Evolutionary conservation across 92 coral and sea anemone genomes (phyloP).

Genomic region (Phenganax subtilis): DNA sequence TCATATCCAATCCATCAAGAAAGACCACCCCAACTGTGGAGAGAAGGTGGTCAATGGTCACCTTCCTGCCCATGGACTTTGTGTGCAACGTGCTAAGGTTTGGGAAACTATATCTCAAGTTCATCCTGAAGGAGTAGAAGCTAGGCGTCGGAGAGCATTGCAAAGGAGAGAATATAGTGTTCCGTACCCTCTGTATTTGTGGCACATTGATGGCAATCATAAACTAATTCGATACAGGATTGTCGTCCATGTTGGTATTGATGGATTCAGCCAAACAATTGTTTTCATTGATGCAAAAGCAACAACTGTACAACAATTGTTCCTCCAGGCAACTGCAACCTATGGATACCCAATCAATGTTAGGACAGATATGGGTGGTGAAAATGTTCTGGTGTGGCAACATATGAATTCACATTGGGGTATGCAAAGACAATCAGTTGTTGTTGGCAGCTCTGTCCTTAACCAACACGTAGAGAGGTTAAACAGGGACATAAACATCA

Average conservation of each 20-base stretch:
- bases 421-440: no score
- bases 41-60: constrained; percentile 18
- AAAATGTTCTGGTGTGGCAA: no score
- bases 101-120: not conserved
- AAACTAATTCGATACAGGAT: constrained; percentile 26
- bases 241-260: constrained; percentile 17
- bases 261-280: no score
- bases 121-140: constrained; percentile 13
- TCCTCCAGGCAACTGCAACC: no score
- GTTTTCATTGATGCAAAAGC: not conserved
- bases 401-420: no score
- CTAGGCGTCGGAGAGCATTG: constrained; percentile 5
- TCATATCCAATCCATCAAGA: no score
- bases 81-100: constrained; percentile 18
- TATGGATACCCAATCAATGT: no score
- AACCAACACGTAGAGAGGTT: constrained; percentile 23
- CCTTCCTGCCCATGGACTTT: not conserved
- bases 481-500: constrained; percentile 30
- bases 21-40: constrained; percentile 20
- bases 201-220: not conserved
- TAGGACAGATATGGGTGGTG: no score
- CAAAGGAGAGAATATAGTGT: not conserved
- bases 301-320: constrained; percentile 16
- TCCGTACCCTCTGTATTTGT: not conserved
- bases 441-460: constrained; percentile 36